Conservation (phyloP, 2,113 vertebrate species). For the Phoenicopterus ruber region DNA sequence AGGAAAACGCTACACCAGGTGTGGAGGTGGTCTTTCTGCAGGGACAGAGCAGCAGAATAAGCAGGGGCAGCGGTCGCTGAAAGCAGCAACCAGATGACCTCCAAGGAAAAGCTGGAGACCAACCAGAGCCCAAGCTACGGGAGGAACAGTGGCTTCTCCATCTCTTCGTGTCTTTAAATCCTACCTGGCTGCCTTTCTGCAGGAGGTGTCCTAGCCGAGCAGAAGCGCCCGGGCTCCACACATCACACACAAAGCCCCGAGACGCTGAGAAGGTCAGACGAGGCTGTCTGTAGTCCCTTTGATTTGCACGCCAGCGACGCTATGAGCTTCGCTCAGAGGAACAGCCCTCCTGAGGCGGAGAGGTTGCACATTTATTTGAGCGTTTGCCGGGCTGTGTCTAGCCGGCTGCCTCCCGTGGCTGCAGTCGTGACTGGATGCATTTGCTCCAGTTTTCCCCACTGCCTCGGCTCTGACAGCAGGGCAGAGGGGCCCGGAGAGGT, state of each 20-base stretch:
- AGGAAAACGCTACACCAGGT: background rate
- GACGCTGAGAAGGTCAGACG: background rate
- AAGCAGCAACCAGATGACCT: background rate
- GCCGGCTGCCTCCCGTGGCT: background rate
- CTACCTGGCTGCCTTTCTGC: background rate
- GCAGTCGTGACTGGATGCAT: accelerated
- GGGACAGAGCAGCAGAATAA: background rate
- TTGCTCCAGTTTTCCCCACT: background rate
- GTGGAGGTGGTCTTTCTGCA: background rate
- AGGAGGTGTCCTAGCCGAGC: background rate
- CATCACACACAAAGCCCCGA: background rate
- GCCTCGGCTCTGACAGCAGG: background rate
- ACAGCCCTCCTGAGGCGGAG: background rate
- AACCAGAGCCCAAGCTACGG: background rate
- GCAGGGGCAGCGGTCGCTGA: accelerated
- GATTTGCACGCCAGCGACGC: background rate
- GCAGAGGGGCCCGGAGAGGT: background rate
- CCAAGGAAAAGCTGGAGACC: background rate
- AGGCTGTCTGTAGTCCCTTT: background rate
- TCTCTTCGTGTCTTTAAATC: background rate
- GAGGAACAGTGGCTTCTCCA: background rate
- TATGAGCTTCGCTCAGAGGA: background rate
- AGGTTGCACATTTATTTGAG: background rate
- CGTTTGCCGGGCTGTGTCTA: background rate
- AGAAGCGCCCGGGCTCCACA: background rate